Evolutionary conservation across 2,888 invertebrate genomes (phyloP).

Genomic region (Tiliacea aurago): DNA sequence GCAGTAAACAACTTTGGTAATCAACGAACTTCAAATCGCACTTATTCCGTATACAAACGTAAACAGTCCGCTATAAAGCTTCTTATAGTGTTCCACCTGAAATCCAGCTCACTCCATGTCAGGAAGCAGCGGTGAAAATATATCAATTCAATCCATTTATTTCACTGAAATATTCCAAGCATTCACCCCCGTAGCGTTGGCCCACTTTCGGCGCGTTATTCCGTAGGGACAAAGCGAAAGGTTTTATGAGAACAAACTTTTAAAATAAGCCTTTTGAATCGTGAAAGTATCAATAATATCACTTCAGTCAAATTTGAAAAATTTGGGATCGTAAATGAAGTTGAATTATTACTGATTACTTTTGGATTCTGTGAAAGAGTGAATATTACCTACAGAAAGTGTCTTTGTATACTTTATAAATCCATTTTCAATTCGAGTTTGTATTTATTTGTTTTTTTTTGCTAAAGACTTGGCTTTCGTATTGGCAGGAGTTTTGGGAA

Average conservation of each 20-base stretch:
- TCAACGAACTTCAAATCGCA: not conserved
- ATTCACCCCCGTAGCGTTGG: conserved; percentile 13
- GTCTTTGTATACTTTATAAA: not conserved
- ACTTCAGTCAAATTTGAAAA: conserved; percentile 18
- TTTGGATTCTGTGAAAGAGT: not conserved
- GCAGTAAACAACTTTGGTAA: not conserved
- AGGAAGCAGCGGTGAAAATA: conserved; percentile 23
- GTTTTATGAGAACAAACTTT: conserved; percentile 54
- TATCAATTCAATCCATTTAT: conserved; percentile 53
- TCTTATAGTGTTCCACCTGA: conserved; percentile 1
- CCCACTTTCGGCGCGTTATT: conserved; percentile 32
- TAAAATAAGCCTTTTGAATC: conserved; percentile 59
- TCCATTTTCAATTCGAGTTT: not conserved
- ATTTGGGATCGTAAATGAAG: conserved; percentile 30
- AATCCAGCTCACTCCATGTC: not conserved
- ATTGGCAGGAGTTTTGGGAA: not conserved
- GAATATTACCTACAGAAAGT: no score
- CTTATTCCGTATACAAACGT: not conserved
- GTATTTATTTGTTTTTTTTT: not conserved
- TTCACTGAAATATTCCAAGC: conserved; percentile 40
- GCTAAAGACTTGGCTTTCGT: not conserved
- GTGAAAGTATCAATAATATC: conserved; percentile 40
- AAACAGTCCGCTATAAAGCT: not conserved
- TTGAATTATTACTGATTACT: not conserved
- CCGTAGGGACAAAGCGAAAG: conserved; percentile 47